A percentile compares a stretch with the other conserved stretches of the same genome.
phyloP scores from a whole-genome alignment of 2,113 vertebrate genomes.

The Gallinago paraguaiae region DNA sequence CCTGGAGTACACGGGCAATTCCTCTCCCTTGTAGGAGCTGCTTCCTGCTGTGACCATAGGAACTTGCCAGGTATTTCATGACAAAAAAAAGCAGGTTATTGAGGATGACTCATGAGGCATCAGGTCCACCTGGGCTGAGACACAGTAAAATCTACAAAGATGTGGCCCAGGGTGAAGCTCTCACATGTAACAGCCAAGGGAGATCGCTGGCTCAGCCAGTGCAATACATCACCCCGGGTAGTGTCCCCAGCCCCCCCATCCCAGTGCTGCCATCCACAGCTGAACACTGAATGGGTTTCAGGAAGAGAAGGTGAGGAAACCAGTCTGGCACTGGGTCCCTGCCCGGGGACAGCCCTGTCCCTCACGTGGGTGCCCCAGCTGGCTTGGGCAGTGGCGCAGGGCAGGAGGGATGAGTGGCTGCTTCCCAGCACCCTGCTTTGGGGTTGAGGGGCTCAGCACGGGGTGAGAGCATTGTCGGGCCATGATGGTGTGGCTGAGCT shows the following conservation, averaged over 20 bases:
- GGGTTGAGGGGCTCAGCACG: fast-evolving
- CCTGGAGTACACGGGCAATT: neutral
- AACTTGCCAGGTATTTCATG: neutral
- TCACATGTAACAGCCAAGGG: neutral
- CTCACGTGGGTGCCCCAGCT: fast-evolving
- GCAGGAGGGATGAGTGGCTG: neutral
- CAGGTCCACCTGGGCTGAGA: too few relatives aligned
- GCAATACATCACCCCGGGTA: fast-evolving
- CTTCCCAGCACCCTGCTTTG: neutral
- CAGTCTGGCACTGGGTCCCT: too few relatives aligned
- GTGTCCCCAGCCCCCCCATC: neutral
- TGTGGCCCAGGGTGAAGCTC: neutral
- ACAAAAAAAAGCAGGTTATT: fast-evolving
- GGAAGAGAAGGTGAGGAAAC: neutral
- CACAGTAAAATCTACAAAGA: neutral
- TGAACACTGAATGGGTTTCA: neutral
- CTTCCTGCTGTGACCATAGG: neutral
- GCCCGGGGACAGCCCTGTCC: neutral
- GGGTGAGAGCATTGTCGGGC: neutral
- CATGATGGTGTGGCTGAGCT: fast-evolving
- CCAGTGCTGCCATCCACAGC: fast-evolving
- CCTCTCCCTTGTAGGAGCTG: neutral
- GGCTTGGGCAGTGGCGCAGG: neutral
- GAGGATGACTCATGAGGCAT: neutral
- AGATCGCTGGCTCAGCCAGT: neutral